Conservation (phyloP, 2,113 vertebrate genomes). For the Blennius ocellaris region DNA sequence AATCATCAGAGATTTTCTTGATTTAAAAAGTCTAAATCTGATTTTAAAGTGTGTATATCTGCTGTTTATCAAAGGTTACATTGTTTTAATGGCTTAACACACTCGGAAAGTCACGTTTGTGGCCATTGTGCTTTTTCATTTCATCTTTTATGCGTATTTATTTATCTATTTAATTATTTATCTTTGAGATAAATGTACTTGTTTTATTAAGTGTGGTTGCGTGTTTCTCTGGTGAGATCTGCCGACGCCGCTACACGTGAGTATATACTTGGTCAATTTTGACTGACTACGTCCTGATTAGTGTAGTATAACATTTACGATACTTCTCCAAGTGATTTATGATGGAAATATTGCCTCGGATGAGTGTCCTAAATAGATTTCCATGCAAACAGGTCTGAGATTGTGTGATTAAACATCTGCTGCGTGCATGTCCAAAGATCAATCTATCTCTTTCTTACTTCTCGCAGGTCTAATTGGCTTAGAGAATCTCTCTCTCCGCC, state of each 20-base stretch:
- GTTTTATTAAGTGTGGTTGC: no score
- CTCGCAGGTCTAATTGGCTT: conserved; percentile 38
- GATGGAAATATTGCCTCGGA: conserved; percentile 7
- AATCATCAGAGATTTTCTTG: no score
- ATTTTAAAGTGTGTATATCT: no score
- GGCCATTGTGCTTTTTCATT: no score
- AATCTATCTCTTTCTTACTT: conserved; percentile 17
- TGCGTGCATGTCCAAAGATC: not conserved
- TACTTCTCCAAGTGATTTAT: conserved; percentile 2
- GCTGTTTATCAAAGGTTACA: no score
- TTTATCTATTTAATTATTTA: no score
- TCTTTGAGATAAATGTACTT: no score
- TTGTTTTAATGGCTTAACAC: no score
- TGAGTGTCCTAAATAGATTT: conserved; percentile 2
- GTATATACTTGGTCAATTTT: conserved; percentile 15
- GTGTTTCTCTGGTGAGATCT: no score
- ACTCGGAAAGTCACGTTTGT: no score
- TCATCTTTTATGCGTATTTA: no score
- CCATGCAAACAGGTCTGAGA: conserved; percentile 23
- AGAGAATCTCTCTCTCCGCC: conserved; percentile 27
- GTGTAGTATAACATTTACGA: conserved; percentile 7
- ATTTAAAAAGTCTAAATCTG: no score
- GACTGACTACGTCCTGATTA: conserved; percentile 43
- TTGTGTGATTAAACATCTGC: conserved; percentile 14
- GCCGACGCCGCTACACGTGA: conserved; percentile 12